Evolutionary conservation across 2,888 invertebrate species (phyloP), one percentile per base, ranked within the genome.

Genomic region (Strigamia crassipes): DNA sequence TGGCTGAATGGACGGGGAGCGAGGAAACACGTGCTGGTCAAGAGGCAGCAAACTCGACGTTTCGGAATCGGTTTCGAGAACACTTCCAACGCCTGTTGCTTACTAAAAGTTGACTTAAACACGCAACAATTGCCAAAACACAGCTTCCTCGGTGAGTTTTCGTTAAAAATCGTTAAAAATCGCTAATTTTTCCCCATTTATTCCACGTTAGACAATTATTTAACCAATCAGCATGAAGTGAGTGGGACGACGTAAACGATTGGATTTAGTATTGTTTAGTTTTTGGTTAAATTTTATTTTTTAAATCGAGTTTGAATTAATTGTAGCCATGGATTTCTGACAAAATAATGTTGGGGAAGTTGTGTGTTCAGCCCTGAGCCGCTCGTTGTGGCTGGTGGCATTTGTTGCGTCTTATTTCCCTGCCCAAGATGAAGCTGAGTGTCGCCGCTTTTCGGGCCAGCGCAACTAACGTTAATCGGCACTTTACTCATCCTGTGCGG

Each of bases 371-470:
- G 31, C 78, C 78, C 38, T n/a, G 78, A 78, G 34, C 78, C 31
- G 6, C 2, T 46, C 13, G 42, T 46, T 10, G 42, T 15, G 42
- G 42, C 42, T 46, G 15, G 42, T 15, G 42, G 42, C 42, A 10
- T 46, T 46, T 13, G 42, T 46, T 46, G 12, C 13, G 15, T 15
- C 61, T 12, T 78, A 18, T 78, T 21, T 21, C 34, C 9, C 23
- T 42, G 38, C 42, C 41, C 56, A 77, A n/a, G 51, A 84, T 84
- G 84, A 84, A 84, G 82, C 83, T 84, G 79, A 84, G 84, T 78
- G 84, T 84, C 61, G 84, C 84, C 21, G 83, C 84, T 15, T 84
- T 83, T 81, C 41, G 84, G 61, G 84, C 84, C 9, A 84, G 84
- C 21, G 81, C 84, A 34, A 83, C 83, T 61, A 83, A 84, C 34